Percentiles rank a stretch among this genome's conserved stretches.
Evolutionary conservation across 2,888 invertebrate genomes (phyloP).

Genomic region (Leptopilina myrica): DNA sequence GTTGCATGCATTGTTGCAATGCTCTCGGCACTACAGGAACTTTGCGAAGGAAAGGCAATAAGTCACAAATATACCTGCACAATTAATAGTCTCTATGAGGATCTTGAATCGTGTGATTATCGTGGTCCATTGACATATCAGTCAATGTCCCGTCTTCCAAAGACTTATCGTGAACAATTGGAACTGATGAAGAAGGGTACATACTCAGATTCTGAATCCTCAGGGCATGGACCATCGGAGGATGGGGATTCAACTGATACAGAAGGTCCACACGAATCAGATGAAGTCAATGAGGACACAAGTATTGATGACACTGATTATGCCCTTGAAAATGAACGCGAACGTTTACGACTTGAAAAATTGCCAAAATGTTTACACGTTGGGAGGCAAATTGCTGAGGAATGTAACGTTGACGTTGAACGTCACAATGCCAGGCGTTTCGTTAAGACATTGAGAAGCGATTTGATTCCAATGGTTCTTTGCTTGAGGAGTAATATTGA

Average conservation of each 20-base stretch:
- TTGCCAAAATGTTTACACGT: conserved; percentile 80
- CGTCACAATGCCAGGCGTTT: conserved; percentile 92
- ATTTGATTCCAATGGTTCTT: conserved; percentile 87
- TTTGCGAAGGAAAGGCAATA: conserved; percentile 86
- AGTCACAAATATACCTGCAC: conserved; percentile 78
- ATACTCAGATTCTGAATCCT: conserved; percentile 72
- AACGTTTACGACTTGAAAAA: conserved; percentile 78
- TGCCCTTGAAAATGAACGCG: conserved; percentile 73
- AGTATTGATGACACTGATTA: conserved; percentile 69
- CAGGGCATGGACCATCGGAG: conserved; percentile 73
- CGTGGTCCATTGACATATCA: conserved; percentile 91
- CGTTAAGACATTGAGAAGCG: conserved; percentile 85
- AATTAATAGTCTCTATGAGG: conserved; percentile 72
- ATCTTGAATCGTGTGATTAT: conserved; percentile 81
- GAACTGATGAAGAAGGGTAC: conserved; percentile 75
- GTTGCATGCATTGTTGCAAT: conserved; percentile 91
- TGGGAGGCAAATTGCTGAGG: conserved; percentile 76
- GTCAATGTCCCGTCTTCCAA: conserved; percentile 88
- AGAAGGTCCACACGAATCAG: conserved; percentile 72
- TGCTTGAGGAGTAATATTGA: conserved; percentile 89
- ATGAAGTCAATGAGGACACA: conserved; percentile 68
- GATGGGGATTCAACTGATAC: conserved; percentile 74
- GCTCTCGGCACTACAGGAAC: conserved; percentile 88
- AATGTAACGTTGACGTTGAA: conserved; percentile 90
- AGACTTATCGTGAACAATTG: conserved; percentile 81